A percentile compares a stretch with the other conserved stretches of the same genome.
Evolutionary conservation across 37 sponge, comb jelly and placozoan species (phyloP).

Genomic region (Chondrosia reniformis): DNA sequence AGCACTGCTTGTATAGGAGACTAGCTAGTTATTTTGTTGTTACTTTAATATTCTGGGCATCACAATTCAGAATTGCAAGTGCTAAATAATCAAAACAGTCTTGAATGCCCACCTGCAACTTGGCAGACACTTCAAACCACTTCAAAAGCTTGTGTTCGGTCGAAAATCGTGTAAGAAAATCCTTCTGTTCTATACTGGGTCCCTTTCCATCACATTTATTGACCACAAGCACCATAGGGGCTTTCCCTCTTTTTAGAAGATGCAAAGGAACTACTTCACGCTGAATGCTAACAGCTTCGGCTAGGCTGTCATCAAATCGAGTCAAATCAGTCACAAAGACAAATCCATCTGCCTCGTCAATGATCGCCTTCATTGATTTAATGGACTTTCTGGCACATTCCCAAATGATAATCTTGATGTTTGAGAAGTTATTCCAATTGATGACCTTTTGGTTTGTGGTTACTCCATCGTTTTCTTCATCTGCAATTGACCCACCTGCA

Average conservation of each 20-base stretch:
- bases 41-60: not conserved
- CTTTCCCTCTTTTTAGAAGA: not conserved
- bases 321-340: conserved; percentile 8
- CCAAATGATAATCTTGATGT: conserved; percentile 10
- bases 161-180: not conserved
- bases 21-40: not conserved
- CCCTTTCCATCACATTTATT: conserved; percentile 9
- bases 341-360: not conserved
- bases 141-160: not conserved
- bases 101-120: not conserved
- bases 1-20: no score
- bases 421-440: not conserved
- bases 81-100: not conserved
- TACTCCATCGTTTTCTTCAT: not conserved
- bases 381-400: no score
- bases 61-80: not conserved
- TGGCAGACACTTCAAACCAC: not conserved
- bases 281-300: not conserved
- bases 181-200: not conserved
- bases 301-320: not conserved
- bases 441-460: not conserved
- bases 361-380: not conserved
- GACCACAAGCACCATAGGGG: not conserved
- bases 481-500: no score
- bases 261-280: not conserved